phyloP scores from a whole-genome alignment of 2,888 invertebrate genomes.

The Amblyjoppa proteus region DNA sequence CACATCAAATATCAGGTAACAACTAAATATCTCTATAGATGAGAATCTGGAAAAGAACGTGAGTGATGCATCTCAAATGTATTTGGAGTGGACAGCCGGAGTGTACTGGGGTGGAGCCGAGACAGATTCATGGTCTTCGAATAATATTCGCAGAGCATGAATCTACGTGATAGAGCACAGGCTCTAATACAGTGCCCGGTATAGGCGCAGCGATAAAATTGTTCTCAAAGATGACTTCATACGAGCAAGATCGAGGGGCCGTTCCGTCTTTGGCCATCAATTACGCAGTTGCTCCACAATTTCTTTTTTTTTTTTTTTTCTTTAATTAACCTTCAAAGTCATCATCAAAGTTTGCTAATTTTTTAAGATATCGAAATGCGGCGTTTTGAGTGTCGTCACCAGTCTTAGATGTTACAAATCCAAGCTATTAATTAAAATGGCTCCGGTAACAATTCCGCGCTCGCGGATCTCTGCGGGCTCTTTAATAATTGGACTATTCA shows the following conservation, averaged over 20 bases:
- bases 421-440: conserved; percentile 57
- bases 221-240: neutral
- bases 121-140: too few relatives aligned
- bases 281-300: neutral
- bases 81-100: too few relatives aligned
- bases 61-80: too few relatives aligned
- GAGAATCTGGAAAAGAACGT: neutral
- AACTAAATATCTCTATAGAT: neutral
- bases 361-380: neutral
- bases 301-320: neutral
- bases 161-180: too few relatives aligned
- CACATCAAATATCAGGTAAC: too few relatives aligned
- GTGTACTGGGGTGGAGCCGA: too few relatives aligned
- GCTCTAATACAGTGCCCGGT: too few relatives aligned
- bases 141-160: too few relatives aligned
- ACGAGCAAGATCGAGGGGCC: neutral
- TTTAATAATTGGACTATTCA: conserved; percentile 64
- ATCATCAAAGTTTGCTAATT: conserved; percentile 11
- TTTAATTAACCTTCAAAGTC: neutral
- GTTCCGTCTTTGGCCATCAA: neutral
- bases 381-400: neutral
- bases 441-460: conserved; percentile 29
- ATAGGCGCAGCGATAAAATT: neutral
- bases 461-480: conserved; percentile 43
- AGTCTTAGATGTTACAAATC: conserved; percentile 13